Conservation (phyloP, 2,113 vertebrate species). For the Cyanoliseus patagonus region DNA sequence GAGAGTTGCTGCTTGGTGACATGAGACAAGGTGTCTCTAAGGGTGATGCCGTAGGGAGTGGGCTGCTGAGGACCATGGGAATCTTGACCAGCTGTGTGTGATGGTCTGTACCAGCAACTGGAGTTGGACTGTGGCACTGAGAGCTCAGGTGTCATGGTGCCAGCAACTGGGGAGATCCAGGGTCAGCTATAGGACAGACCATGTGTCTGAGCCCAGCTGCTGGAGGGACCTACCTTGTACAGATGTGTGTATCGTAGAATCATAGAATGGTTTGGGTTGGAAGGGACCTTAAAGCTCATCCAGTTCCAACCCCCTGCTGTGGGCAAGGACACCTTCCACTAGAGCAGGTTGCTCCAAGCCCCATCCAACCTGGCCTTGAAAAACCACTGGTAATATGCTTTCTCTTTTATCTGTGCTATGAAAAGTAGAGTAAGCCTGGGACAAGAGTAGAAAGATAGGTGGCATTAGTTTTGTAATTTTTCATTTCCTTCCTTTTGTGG, state of each 20-base stretch:
- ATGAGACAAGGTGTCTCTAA: not conserved
- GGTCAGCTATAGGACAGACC: not conserved
- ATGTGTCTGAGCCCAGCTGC: not conserved
- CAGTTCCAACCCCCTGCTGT: not conserved
- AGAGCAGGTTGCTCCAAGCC: not conserved
- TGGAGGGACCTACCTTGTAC: not conserved
- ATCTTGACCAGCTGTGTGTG: not conserved
- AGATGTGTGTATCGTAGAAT: not conserved
- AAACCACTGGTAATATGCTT: not conserved
- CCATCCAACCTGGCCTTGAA: not conserved
- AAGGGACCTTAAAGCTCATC: not conserved
- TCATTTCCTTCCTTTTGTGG: constrained; percentile 43
- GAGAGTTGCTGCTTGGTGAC: not conserved
- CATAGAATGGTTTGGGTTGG: not conserved
- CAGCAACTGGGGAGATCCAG: not conserved
- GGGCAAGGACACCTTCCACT: not conserved
- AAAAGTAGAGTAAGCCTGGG: not conserved
- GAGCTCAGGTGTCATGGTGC: not conserved
- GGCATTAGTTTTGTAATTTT: not conserved
- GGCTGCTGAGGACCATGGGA: not conserved
- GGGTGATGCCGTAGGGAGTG: not conserved
- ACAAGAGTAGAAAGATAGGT: not conserved
- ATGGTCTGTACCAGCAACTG: not conserved
- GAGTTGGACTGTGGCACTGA: not conserved
- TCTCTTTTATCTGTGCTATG: not conserved